These are phyloP conservation scores for Cydia amplana DNA, from an alignment of 1,140 invertebrate species.

Conservation along the genomic window DNA sequence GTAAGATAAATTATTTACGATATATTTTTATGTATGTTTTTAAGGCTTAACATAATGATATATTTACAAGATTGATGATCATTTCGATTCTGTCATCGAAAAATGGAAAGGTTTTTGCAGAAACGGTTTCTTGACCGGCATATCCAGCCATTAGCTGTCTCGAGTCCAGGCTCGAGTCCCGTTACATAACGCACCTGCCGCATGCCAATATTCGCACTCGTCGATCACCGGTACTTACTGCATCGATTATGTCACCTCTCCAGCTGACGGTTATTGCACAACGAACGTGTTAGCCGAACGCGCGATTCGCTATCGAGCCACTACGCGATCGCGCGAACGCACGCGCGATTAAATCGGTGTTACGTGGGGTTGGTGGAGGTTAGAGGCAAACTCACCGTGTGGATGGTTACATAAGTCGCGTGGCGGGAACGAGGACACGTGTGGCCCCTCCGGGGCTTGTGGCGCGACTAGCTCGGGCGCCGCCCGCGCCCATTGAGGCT, in stretches of 20 bases:
- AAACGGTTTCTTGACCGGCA: conserved; percentile 35
- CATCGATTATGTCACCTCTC: conserved; percentile 75
- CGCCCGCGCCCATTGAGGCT: conserved; percentile 67
- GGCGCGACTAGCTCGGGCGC: conserved; percentile 70
- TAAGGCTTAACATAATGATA: too few relatives aligned
- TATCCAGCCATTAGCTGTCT: conserved; percentile 38
- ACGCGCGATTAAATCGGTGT: conserved; percentile 40
- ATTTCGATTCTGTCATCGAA: background rate
- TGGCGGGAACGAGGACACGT: conserved; percentile 67
- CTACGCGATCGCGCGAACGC: conserved; percentile 25
- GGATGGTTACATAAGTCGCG: conserved; percentile 76
- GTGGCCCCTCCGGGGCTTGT: conserved; percentile 67
- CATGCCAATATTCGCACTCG: conserved; percentile 55
- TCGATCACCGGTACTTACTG: conserved; percentile 72
- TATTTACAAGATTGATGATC: background rate
- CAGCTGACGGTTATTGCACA: conserved; percentile 71
- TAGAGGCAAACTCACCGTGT: conserved; percentile 74
- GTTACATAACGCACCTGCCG: conserved; percentile 74
- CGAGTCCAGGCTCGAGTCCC: conserved; percentile 44
- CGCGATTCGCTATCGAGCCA: conserved; percentile 31
- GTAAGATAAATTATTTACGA: background rate
- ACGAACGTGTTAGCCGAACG: conserved; percentile 41
- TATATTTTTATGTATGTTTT: too few relatives aligned
- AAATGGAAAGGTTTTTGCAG: background rate
- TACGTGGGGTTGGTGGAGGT: conserved; percentile 65